Conservation (phyloP, 2,113 vertebrate species). For the Romanogobio albipinnatus region DNA sequence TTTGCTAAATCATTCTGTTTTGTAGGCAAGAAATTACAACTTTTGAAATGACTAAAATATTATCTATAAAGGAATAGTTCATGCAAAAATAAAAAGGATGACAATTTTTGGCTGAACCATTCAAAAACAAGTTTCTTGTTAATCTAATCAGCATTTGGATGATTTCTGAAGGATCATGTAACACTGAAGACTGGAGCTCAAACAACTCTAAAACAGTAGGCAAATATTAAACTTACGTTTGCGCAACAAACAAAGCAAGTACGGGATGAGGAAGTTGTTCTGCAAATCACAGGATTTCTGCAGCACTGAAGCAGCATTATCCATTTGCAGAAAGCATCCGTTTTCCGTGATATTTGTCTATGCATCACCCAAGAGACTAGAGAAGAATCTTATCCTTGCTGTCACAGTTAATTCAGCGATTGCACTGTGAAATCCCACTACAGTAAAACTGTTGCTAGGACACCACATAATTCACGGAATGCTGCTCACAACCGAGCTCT, state of each 20-base stretch:
- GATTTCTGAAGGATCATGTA: too few species aligned
- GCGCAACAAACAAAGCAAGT: neutral
- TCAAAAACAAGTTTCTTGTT: too few species aligned
- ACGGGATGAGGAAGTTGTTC: conserved; percentile 4
- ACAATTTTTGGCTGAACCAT: too few species aligned
- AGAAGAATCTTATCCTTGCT: conserved; percentile 16
- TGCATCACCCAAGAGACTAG: conserved; percentile 23
- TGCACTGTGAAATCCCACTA: conserved; percentile 21
- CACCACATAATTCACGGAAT: conserved; percentile 42
- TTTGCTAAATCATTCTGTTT: neutral
- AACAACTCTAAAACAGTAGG: neutral
- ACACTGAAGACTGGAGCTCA: neutral
- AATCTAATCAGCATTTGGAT: too few species aligned
- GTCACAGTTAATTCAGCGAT: conserved; percentile 22
- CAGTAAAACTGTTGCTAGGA: conserved; percentile 49
- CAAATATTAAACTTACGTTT: neutral
- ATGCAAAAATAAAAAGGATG: too few species aligned
- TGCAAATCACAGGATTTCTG: neutral
- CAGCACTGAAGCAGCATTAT: neutral
- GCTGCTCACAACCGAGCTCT: conserved; percentile 5
- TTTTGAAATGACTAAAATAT: neutral
- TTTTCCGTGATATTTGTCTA: conserved; percentile 8
- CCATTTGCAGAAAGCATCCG: neutral
- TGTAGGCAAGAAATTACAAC: neutral
- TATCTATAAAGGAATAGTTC: neutral